Percentiles rank a stretch among this genome's conserved stretches.
Conservation (phyloP, 2,113 vertebrate genomes). For the Seriola rivoliana region DNA sequence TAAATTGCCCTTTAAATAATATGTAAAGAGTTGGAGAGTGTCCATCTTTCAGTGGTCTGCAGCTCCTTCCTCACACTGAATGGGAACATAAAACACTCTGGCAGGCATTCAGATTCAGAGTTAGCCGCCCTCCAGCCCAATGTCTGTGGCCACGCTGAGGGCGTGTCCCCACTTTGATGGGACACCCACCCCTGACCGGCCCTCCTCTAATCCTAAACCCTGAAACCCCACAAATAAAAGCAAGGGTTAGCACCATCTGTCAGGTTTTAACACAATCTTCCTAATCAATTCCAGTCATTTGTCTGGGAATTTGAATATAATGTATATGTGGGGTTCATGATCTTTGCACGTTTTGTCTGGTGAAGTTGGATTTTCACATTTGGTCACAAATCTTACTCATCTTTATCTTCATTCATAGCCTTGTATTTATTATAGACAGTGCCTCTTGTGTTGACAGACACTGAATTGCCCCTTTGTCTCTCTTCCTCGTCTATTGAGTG, state of each 20-base stretch:
- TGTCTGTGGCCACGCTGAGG: conserved; percentile 44
- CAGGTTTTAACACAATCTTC: conserved; percentile 54
- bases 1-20: conserved; percentile 28
- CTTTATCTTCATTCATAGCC: conserved; percentile 54
- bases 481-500: conserved; percentile 28
- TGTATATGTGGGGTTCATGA: background rate
- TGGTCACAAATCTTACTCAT: conserved; percentile 24
- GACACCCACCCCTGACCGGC: conserved; percentile 36
- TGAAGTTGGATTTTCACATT: conserved; percentile 10
- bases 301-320: background rate
- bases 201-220: conserved; percentile 52
- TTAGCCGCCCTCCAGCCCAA: conserved; percentile 32
- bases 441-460: conserved; percentile 66
- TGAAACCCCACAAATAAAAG: conserved; percentile 41
- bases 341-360: conserved; percentile 22
- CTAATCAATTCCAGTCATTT: conserved; percentile 52
- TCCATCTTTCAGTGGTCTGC: conserved; percentile 34
- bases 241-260: conserved; percentile 56
- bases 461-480: conserved; percentile 73
- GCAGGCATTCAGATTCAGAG: conserved; percentile 52
- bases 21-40: conserved; percentile 38
- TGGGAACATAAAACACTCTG: conserved; percentile 66
- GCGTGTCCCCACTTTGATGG: conserved; percentile 52
- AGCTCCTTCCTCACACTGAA: conserved; percentile 54
- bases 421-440: conserved; percentile 58